Base-by-base conservation (phyloP, 2,113 vertebrate genomes). In the Otis tarda region DNA sequence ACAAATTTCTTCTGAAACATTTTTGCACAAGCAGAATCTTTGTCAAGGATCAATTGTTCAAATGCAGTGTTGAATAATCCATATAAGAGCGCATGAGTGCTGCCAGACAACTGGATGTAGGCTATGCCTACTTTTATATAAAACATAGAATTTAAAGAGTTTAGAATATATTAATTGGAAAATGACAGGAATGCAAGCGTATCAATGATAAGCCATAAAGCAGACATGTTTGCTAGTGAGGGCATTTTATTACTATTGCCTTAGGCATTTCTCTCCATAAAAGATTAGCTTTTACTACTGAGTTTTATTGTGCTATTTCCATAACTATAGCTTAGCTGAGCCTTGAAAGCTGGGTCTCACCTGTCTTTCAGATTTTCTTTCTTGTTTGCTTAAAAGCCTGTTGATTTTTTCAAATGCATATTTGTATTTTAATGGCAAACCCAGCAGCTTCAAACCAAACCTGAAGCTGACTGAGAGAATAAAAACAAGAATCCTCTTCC, bases 401-500 rank as follows among this genome's bases (percentile, higher is more conserved):
- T 37, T 3, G 15, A 73, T 77, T 87, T 89, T 70, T 78, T 65
- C 28, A 78, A 85, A 74, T 67, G n/a, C 70, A 57, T 89, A 39
- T 91, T 90, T 70, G 39, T 71, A 50, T 70, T 91, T 86, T 83
- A 79, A 87, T 93, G 65, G 83, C 77, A 95, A 94, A 79, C 11
- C 71, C 80, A 53, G 24, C 19, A 89, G 68, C 80, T 86, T 92
- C 24, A 78, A 84, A 89, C 12, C 31, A 93, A 96, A 75, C 78
- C 19, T 87, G 49, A 75, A 87, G 16, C 24, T 91, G 64, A 57
- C 37, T 89, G 56, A 57, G 53, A 88, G 33, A 87, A 57, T 30
- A n/a, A 88, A 93, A 56, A 4, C 35, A 89, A 92, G 71, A 89
- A 75, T 86, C 22, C 18, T 90, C 47, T 94, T 81, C 64, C 28